A percentile compares a stretch with the other conserved stretches of the same genome.
These are phyloP conservation scores for Dendrocincla fuliginosa DNA, from an alignment of 2,797 vertebrate genomes.

Conservation along the genomic window DNA sequence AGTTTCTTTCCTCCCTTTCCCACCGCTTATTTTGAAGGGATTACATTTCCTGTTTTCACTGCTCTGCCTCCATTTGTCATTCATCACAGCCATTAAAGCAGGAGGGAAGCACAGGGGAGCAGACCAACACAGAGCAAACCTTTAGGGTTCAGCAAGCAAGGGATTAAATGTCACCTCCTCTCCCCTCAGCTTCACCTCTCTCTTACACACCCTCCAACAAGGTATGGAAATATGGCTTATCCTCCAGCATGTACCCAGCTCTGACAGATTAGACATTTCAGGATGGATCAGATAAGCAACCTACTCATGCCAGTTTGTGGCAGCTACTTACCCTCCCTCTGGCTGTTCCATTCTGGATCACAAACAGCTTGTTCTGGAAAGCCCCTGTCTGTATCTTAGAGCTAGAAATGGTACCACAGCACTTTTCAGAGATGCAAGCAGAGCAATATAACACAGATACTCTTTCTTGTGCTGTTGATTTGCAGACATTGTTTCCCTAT, in stretches of 20 bases:
- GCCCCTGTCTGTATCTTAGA: neutral
- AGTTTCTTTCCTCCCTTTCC: slow-evolving; percentile 41
- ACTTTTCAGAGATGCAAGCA: neutral
- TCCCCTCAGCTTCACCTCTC: neutral
- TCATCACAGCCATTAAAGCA: slow-evolving; percentile 26
- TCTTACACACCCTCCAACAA: neutral
- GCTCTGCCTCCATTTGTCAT: slow-evolving; percentile 45
- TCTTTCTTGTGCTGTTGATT: neutral
- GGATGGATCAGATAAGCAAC: slow-evolving; percentile 13
- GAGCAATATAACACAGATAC: neutral
- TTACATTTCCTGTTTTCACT: slow-evolving; percentile 76
- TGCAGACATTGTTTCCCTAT: neutral
- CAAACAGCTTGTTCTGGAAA: neutral
- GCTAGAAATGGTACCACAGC: neutral
- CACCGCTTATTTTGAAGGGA: slow-evolving; percentile 60
- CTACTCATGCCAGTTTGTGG: neutral
- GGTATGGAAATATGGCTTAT: neutral
- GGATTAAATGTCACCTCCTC: slow-evolving; percentile 6
- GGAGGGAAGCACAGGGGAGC: neutral
- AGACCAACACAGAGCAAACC: slow-evolving; percentile 8
- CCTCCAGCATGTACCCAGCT: neutral
- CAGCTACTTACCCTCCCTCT: neutral
- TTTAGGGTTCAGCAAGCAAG: slow-evolving; percentile 10
- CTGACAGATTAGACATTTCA: neutral
- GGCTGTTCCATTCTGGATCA: neutral